These are phyloP conservation scores for Aspidoscelis tigris DNA, from an alignment of 2,113 vertebrate species.

Conservation along the genomic window DNA sequence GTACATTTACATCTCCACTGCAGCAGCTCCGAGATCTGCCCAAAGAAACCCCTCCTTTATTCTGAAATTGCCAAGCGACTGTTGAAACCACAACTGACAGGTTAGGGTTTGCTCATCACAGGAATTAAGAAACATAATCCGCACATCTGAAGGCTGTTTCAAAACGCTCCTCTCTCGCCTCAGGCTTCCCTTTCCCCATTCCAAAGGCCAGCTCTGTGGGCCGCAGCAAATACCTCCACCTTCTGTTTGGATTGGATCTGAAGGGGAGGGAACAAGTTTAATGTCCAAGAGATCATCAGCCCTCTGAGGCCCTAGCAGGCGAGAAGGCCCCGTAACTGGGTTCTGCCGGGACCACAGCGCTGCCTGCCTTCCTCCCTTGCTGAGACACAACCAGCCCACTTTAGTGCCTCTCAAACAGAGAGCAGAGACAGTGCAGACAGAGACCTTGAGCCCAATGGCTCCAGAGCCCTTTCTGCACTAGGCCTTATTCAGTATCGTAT, in stretches of 20 bases:
- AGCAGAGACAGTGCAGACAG: neutral
- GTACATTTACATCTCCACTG: neutral
- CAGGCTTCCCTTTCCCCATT: neutral
- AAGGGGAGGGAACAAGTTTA: neutral
- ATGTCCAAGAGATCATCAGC: neutral
- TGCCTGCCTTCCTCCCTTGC: too few species aligned
- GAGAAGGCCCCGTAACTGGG: neutral
- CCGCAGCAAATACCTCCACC: neutral
- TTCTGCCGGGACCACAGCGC: too few species aligned
- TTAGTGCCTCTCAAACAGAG: neutral
- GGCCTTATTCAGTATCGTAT: too few species aligned
- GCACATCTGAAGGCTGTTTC: neutral
- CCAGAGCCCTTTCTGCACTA: too few species aligned
- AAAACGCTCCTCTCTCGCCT: slow-evolving; percentile 5
- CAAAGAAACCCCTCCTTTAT: neutral
- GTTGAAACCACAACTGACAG: slow-evolving; percentile 1
- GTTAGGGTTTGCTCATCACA: neutral
- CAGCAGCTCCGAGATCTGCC: neutral
- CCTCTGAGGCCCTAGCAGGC: too few species aligned
- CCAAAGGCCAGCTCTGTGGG: neutral
- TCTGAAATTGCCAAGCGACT: neutral
- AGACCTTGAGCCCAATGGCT: neutral
- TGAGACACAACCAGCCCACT: too few species aligned
- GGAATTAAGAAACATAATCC: slow-evolving; percentile 13
- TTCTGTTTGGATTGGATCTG: neutral